Percentiles rank a stretch among this genome's conserved stretches.
Evolutionary conservation across 1,140 invertebrate species (phyloP).

Genomic region (Thrips palmi): DNA sequence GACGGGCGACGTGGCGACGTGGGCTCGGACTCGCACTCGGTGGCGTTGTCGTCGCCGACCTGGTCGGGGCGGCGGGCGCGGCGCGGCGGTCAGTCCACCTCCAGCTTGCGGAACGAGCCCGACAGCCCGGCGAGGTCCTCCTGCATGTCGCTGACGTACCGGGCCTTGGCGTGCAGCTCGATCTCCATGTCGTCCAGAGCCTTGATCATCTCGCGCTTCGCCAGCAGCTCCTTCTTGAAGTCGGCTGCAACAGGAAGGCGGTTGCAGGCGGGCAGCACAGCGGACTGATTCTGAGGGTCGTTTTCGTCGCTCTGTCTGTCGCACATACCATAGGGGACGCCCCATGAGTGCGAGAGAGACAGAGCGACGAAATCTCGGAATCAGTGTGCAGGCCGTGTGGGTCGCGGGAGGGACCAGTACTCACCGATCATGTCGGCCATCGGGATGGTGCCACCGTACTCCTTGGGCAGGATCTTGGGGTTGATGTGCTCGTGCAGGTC

Average conservation of each 20-base stretch:
- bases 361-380: too few species aligned
- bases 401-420: too few species aligned
- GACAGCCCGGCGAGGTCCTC: slow-evolving; percentile 18
- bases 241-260: slow-evolving; percentile 20
- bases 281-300: too few species aligned
- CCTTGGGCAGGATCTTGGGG: slow-evolving; percentile 57
- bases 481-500: slow-evolving; percentile 48
- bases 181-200: slow-evolving; percentile 25
- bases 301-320: too few species aligned
- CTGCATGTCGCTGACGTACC: slow-evolving; percentile 16
- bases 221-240: slow-evolving; percentile 22
- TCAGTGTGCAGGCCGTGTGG: too few species aligned
- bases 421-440: slow-evolving; percentile 51
- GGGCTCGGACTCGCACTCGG: too few species aligned
- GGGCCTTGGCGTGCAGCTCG: slow-evolving; percentile 18
- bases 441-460: slow-evolving; percentile 65
- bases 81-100: slow-evolving; percentile 21
- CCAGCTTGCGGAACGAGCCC: slow-evolving; percentile 19
- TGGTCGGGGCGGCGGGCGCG: too few species aligned
- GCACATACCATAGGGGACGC: neutral
- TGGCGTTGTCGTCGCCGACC: too few species aligned
- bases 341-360: too few species aligned
- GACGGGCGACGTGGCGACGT: too few species aligned
- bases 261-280: too few species aligned
- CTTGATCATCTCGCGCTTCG: slow-evolving; percentile 18